Evolutionary conservation across 30 jellyfish, hydroid and myxozoan genomes (phyloP).

Genomic region (Rhopilema esculentum): DNA sequence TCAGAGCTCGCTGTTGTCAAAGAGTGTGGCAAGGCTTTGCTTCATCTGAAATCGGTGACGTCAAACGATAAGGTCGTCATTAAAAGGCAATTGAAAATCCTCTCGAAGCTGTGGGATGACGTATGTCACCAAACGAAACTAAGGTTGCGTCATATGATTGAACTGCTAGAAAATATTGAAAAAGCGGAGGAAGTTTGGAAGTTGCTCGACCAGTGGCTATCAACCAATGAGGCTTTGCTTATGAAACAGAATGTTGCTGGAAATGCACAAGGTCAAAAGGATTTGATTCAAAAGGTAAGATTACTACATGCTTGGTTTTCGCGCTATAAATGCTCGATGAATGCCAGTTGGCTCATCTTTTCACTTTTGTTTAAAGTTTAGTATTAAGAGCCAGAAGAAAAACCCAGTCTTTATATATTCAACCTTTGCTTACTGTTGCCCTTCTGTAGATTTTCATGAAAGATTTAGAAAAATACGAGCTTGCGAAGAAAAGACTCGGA

Average conservation of each 20-base stretch:
- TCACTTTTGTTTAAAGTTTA: too few species aligned
- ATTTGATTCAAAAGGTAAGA: slow-evolving; percentile 46
- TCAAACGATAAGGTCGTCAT: slow-evolving; percentile 48
- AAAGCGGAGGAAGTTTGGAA: slow-evolving; percentile 67
- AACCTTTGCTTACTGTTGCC: not conserved
- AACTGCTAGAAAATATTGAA: slow-evolving; percentile 69
- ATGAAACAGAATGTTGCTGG: slow-evolving; percentile 42
- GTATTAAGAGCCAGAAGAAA: too few species aligned
- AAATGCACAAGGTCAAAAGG: slow-evolving; percentile 63
- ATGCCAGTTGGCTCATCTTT: too few species aligned
- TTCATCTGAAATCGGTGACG: slow-evolving; percentile 22
- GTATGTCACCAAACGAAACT: slow-evolving; percentile 50
- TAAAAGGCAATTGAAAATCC: slow-evolving; percentile 55
- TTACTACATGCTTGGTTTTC: not conserved
- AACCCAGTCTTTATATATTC: not conserved
- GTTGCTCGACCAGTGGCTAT: slow-evolving; percentile 55
- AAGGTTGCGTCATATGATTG: slow-evolving; percentile 47
- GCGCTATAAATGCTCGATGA: too few species aligned
- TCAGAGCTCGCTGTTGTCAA: slow-evolving; percentile 64
- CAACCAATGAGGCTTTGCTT: slow-evolving; percentile 41
- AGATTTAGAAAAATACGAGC: slow-evolving; percentile 76
- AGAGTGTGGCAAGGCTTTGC: slow-evolving; percentile 48
- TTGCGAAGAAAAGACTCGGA: slow-evolving; percentile 58
- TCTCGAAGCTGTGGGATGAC: slow-evolving; percentile 76
- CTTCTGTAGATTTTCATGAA: slow-evolving; percentile 53